Percentiles rank a stretch among this genome's conserved stretches.
Evolutionary conservation across 2,113 vertebrate species (phyloP).

Genomic region (Promerops cafer): DNA sequence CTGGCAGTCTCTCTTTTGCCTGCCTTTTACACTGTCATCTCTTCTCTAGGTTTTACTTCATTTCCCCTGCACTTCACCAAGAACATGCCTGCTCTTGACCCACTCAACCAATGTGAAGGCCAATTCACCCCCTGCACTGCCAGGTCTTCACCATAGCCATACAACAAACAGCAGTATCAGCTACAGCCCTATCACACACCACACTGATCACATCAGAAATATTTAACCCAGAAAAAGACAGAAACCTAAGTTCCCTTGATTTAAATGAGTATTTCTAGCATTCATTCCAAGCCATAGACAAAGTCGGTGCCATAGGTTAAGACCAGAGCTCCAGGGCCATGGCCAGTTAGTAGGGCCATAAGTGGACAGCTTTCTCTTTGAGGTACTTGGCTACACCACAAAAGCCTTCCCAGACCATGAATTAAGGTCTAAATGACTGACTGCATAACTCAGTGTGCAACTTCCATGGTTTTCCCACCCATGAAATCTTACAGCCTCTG

Average conservation of each 20-base stretch:
- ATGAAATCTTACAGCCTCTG: background rate
- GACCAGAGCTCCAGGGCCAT: background rate
- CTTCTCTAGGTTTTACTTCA: background rate
- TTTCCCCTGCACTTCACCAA: background rate
- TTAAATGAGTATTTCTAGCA: background rate
- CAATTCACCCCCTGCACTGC: background rate
- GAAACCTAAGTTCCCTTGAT: background rate
- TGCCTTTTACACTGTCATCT: background rate
- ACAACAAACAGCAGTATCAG: background rate
- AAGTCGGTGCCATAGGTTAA: background rate
- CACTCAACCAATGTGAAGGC: background rate
- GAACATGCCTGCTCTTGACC: background rate
- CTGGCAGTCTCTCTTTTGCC: background rate
- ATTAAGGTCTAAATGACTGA: background rate
- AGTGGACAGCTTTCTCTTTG: background rate
- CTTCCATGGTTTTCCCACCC: background rate
- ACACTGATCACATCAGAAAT: background rate
- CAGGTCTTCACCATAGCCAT: fast-evolving
- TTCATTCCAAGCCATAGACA: background rate
- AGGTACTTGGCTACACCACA: background rate
- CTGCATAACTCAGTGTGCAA: background rate
- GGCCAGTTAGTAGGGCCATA: background rate
- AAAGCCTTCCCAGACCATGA: background rate
- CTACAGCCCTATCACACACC: background rate
- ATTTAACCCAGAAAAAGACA: background rate